A percentile compares a stretch with the other conserved stretches of the same genome.
Conservation (phyloP, 2,888 invertebrate species). For the Eucriotettix oculatus region DNA sequence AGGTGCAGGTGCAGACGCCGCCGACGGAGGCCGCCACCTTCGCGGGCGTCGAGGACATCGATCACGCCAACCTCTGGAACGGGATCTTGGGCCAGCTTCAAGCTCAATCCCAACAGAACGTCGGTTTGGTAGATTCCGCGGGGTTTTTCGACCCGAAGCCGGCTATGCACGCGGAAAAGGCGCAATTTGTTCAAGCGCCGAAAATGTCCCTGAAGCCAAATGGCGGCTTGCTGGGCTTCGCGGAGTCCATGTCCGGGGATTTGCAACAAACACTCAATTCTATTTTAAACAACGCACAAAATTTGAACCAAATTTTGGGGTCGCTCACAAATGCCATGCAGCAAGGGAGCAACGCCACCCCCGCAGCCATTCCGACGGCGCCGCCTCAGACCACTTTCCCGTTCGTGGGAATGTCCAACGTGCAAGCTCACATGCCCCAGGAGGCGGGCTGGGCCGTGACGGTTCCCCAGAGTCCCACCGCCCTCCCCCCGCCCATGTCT, state of each 20-base stretch:
- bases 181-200: constrained; percentile 5
- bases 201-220: constrained; percentile 9
- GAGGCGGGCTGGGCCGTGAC: constrained; percentile 9
- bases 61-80: constrained; percentile 12
- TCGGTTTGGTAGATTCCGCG: constrained; percentile 4
- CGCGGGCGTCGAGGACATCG: constrained; percentile 8
- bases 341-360: constrained; percentile 3
- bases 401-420: constrained; percentile 6
- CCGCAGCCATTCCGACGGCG: constrained; percentile 10
- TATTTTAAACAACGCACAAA: constrained; percentile 22
- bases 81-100: constrained; percentile 12
- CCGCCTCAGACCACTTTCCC: constrained; percentile 7
- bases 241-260: constrained; percentile 16
- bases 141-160: constrained; percentile 1
- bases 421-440: not conserved
- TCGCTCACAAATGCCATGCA: constrained; percentile 14
- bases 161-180: constrained; percentile 7
- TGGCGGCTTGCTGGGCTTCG: constrained; percentile 2
- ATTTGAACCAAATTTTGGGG: constrained; percentile 21
- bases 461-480: constrained; percentile 2
- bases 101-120: constrained; percentile 1
- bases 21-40: constrained; percentile 15
- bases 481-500: constrained; percentile 12
- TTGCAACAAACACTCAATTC: constrained; percentile 22
- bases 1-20: too few species aligned